Evolutionary conservation across 1,140 invertebrate genomes (phyloP).

Genomic region (Anastrepha obliqua): DNA sequence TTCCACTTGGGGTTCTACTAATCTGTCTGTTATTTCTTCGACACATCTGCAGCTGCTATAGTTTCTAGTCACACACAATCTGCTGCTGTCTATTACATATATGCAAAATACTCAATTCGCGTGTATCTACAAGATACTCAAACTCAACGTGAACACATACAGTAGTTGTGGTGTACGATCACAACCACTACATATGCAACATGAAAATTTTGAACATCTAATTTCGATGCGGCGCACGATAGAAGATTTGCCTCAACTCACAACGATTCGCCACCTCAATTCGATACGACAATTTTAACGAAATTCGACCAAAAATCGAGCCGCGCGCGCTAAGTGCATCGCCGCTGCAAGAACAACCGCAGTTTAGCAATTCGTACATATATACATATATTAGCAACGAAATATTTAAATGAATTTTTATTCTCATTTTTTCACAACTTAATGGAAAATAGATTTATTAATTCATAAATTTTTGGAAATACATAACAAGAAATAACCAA

Average conservation of each 20-base stretch:
- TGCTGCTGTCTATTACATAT: background rate
- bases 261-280: constrained; percentile 54
- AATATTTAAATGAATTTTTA: constrained; percentile 47
- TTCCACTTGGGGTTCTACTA: background rate
- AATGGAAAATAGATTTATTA: constrained; percentile 44
- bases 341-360: constrained; percentile 37
- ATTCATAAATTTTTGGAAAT: constrained; percentile 47
- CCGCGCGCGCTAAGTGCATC: constrained; percentile 56
- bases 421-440: background rate
- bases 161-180: background rate
- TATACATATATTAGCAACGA: constrained; percentile 42
- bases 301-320: constrained; percentile 58
- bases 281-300: constrained; percentile 59
- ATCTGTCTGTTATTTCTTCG: background rate
- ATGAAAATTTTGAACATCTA: background rate
- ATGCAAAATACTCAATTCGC: background rate
- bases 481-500: constrained; percentile 7
- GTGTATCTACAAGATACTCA: constrained; percentile 25
- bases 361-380: constrained; percentile 29
- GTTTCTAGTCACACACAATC: too few relatives aligned
- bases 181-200: background rate
- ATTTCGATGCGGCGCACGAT: constrained; percentile 25
- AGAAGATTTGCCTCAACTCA: constrained; percentile 25
- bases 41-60: background rate
- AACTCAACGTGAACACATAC: background rate